These are phyloP conservation scores for Phortica okadai DNA, from an alignment of 2,888 invertebrate species.

Conservation along the genomic window DNA sequence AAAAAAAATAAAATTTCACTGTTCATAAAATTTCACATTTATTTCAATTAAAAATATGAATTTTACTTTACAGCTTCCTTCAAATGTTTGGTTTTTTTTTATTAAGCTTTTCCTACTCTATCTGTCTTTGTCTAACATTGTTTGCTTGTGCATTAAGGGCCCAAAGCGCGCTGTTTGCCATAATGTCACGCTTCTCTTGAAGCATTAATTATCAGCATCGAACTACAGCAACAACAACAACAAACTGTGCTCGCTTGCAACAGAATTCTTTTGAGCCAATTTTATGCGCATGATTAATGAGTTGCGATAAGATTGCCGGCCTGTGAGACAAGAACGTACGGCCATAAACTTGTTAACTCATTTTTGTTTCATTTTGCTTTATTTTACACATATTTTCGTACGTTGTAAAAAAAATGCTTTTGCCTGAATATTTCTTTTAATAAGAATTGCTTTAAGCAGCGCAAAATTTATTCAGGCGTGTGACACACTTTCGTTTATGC, in stretches of 20 bases:
- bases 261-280: constrained; percentile 40
- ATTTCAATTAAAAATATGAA: no score
- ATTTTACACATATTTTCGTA: constrained; percentile 8
- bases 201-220: not conserved
- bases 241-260: constrained; percentile 40
- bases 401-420: not conserved
- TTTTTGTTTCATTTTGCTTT: constrained; percentile 12
- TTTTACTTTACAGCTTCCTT: no score
- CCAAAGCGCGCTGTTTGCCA: no score
- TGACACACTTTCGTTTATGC: constrained; percentile 66
- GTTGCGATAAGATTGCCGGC: constrained; percentile 25
- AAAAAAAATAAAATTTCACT: not conserved
- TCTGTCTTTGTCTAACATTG: no score
- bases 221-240: not conserved
- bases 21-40: no score
- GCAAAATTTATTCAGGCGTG: constrained; percentile 62
- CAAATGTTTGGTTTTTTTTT: no score
- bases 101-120: no score
- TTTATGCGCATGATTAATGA: constrained; percentile 52
- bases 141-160: no score
- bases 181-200: no score
- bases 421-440: not conserved
- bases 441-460: constrained; percentile 50
- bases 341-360: constrained; percentile 27
- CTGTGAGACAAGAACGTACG: constrained; percentile 4